A percentile compares a stretch with the other conserved stretches of the same genome.
phyloP scores from a whole-genome alignment of 2,113 vertebrate genomes.

The Rhizomys pruinosus region DNA sequence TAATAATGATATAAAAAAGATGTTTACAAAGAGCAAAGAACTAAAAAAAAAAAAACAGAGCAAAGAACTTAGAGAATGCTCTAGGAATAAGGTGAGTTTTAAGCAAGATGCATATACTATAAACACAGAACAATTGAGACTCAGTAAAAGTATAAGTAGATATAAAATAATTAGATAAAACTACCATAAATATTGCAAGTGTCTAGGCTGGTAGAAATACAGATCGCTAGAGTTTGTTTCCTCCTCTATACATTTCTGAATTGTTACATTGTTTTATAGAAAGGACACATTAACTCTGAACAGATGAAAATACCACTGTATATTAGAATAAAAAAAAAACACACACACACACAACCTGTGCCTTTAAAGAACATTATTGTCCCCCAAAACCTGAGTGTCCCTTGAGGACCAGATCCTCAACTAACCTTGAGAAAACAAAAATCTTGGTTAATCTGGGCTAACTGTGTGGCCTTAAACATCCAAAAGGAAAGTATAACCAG shows the following conservation, averaged over 20 bases:
- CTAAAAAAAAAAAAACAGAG: too few relatives aligned
- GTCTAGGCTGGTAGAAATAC: background rate
- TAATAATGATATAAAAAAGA: background rate
- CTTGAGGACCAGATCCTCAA: too few relatives aligned
- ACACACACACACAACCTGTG: background rate
- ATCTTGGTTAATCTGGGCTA: too few relatives aligned
- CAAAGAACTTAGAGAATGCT: background rate
- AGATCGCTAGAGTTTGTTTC: background rate
- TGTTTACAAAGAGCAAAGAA: background rate
- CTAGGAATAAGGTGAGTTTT: background rate
- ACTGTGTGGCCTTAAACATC: too few relatives aligned
- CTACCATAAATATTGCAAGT: background rate
- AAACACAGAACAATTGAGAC: background rate
- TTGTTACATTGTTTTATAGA: background rate
- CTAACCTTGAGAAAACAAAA: too few relatives aligned
- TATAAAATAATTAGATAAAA: background rate
- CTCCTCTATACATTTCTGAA: background rate
- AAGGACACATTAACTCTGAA: background rate
- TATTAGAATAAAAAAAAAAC: background rate
- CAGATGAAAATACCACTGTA: background rate
- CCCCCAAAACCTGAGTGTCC: too few relatives aligned
- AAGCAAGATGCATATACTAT: background rate
- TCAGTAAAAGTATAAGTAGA: background rate
- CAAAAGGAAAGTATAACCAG: too few relatives aligned
- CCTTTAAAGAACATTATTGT: background rate